Percentiles rank a stretch among this genome's conserved stretches.
phyloP scores from a whole-genome alignment of 2,113 vertebrate species.

The Cariama cristata region DNA sequence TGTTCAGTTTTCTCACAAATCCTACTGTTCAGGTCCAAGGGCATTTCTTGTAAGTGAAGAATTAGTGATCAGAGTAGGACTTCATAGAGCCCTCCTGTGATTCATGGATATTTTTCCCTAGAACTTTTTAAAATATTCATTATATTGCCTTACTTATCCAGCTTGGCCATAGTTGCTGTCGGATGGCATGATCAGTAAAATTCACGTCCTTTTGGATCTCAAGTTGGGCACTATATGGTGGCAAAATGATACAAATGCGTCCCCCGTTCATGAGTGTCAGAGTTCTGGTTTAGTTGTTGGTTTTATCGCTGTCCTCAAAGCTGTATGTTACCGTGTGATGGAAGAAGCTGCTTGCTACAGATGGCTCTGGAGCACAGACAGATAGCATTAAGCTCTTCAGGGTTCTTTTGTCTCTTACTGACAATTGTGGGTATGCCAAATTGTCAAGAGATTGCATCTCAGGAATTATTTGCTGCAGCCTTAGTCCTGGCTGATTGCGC shows the following conservation, averaged over 20 bases:
- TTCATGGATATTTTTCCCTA: background rate
- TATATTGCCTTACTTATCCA: background rate
- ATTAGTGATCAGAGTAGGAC: background rate
- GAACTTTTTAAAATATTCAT: background rate
- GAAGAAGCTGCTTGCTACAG: background rate
- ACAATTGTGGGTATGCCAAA: background rate
- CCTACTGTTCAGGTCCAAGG: background rate
- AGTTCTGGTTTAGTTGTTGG: background rate
- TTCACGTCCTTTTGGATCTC: background rate
- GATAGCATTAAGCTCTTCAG: background rate
- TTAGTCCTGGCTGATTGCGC: background rate
- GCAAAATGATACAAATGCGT: background rate
- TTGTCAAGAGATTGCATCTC: background rate
- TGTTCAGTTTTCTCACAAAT: background rate
- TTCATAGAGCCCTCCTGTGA: background rate
- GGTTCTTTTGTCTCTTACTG: background rate
- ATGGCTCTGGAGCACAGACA: background rate
- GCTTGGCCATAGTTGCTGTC: background rate
- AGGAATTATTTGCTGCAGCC: background rate
- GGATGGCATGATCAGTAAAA: background rate
- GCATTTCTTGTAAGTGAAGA: background rate
- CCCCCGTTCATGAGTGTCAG: rapidly evolving
- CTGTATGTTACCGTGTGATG: background rate
- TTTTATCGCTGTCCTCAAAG: background rate
- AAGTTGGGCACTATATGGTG: rapidly evolving